These are phyloP conservation scores for Anolis sagrei DNA, from an alignment of 2,113 vertebrate genomes.

Conservation along the genomic window DNA sequence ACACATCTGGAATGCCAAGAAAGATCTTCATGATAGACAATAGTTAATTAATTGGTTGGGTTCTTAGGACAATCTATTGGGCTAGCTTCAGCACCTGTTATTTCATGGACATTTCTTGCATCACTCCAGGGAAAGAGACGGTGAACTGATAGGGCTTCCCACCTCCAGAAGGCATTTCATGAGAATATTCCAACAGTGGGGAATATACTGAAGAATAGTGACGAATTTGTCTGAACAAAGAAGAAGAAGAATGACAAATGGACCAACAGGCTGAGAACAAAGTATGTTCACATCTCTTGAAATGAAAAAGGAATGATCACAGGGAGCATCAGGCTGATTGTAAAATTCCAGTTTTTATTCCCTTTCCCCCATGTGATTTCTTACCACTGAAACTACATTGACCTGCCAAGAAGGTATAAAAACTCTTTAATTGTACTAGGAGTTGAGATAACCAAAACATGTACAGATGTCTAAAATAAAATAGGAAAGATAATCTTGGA, in stretches of 20 bases:
- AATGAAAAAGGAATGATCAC: background rate
- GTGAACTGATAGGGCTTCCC: slow-evolving; percentile 23
- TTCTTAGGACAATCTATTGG: slow-evolving; percentile 72
- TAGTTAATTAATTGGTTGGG: slow-evolving; percentile 79
- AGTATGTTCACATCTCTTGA: slow-evolving; percentile 33
- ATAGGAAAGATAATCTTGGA: too few relatives aligned
- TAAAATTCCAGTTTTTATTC: too few relatives aligned
- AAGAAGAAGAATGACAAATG: slow-evolving; percentile 26
- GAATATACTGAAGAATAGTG: slow-evolving; percentile 40
- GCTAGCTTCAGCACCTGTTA: slow-evolving; percentile 45
- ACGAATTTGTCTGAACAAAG: slow-evolving; percentile 50
- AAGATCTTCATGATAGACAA: slow-evolving; percentile 74
- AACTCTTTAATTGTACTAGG: too few relatives aligned
- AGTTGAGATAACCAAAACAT: too few relatives aligned
- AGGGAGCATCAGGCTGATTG: too few relatives aligned
- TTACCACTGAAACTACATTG: too few relatives aligned
- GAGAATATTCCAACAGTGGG: slow-evolving; percentile 56
- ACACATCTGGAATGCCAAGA: slow-evolving; percentile 60
- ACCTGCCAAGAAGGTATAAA: too few relatives aligned
- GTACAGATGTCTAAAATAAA: too few relatives aligned
- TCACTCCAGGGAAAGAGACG: slow-evolving; percentile 42
- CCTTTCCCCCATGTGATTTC: too few relatives aligned
- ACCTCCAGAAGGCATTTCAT: slow-evolving; percentile 37
- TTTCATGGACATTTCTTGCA: slow-evolving; percentile 42
- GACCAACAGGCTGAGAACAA: slow-evolving; percentile 24